Percentiles rank a stretch among this genome's conserved stretches.
These are phyloP conservation scores for Syndactyla subalaris DNA, from an alignment of 2,797 vertebrate genomes.

Conservation along the genomic window DNA sequence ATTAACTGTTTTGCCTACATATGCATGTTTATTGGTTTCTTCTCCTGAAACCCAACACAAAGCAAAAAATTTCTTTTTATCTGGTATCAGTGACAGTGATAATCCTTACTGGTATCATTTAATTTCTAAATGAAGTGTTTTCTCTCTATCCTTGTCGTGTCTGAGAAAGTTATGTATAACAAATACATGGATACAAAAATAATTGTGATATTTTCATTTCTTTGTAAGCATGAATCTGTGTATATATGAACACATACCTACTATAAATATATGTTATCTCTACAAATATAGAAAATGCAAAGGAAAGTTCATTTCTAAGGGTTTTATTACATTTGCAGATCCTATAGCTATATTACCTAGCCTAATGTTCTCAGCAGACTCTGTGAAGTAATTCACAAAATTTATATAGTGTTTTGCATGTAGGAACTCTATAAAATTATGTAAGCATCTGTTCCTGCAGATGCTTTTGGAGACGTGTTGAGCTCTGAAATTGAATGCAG, in stretches of 20 bases:
- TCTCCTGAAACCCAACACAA: neutral
- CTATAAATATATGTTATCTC: neutral
- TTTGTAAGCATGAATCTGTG: neutral
- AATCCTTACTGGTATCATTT: neutral
- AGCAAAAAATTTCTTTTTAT: neutral
- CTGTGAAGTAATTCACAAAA: neutral
- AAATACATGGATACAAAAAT: neutral
- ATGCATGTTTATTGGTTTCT: neutral
- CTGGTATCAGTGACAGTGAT: neutral
- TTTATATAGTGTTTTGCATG: slow-evolving; percentile 21
- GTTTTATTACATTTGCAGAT: neutral
- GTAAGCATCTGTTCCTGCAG: slow-evolving; percentile 10
- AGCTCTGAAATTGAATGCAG: neutral
- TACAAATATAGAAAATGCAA: neutral
- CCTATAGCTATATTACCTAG: neutral
- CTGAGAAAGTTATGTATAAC: neutral
- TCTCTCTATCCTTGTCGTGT: neutral
- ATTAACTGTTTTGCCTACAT: neutral
- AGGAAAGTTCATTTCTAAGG: neutral
- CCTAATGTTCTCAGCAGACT: neutral
- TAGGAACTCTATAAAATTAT: slow-evolving; percentile 23
- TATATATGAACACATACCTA: neutral
- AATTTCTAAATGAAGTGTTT: neutral
- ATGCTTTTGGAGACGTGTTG: neutral
- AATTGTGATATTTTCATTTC: neutral